These are phyloP conservation scores for Pseudochaenichthys georgianus DNA, from an alignment of 2,797 vertebrate genomes.

Conservation along the genomic window DNA sequence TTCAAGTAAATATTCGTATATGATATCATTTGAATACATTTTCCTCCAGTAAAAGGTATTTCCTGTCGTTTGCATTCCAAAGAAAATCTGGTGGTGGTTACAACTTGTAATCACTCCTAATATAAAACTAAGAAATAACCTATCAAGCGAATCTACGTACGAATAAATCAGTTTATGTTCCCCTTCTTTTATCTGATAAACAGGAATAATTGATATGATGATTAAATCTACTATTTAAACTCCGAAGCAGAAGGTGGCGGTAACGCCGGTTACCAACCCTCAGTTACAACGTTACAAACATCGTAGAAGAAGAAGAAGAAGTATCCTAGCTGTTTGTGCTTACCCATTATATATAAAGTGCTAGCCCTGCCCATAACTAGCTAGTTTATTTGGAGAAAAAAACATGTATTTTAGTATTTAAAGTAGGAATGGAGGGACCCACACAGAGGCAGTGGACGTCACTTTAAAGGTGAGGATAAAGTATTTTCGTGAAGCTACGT, in stretches of 20 bases:
- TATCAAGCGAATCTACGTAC: background rate
- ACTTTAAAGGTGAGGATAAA: slow-evolving; percentile 33
- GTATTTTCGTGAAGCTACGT: background rate
- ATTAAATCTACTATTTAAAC: background rate
- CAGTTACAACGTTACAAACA: background rate
- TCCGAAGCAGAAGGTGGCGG: background rate
- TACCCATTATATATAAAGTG: no score
- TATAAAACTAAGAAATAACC: background rate
- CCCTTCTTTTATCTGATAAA: background rate
- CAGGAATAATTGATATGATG: background rate
- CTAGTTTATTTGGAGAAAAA: background rate
- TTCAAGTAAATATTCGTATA: no score
- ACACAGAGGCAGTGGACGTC: background rate
- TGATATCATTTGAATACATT: no score
- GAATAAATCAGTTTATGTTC: background rate
- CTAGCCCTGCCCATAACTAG: background rate
- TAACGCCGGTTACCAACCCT: background rate
- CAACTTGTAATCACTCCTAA: background rate
- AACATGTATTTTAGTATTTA: background rate
- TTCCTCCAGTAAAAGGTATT: no score
- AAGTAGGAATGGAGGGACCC: background rate
- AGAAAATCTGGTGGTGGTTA: no score
- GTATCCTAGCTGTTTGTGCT: slow-evolving; percentile 1
- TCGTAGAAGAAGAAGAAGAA: background rate
- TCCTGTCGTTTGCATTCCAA: no score